These are phyloP conservation scores for Rachycentron canadum DNA, from an alignment of 2,797 vertebrate species.

Conservation along the genomic window DNA sequence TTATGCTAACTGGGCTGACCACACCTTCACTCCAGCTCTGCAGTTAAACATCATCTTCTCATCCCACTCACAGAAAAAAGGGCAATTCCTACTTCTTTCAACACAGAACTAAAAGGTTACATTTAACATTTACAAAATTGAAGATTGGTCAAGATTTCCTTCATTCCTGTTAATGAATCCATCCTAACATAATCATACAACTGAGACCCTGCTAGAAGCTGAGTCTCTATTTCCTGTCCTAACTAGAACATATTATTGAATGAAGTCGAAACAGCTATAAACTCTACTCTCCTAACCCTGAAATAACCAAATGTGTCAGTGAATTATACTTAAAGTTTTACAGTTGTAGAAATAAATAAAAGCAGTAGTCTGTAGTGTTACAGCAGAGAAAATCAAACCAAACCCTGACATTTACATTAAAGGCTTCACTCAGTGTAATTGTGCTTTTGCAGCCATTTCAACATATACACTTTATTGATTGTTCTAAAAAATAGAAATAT, in stretches of 20 bases:
- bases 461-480: background rate
- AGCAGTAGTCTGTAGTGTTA: constrained; percentile 46
- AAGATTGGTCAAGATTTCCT: background rate
- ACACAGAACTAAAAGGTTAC: too few relatives aligned
- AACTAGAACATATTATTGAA: background rate
- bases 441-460: constrained; percentile 15
- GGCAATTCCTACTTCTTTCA: background rate
- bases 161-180: background rate
- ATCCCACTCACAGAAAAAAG: background rate
- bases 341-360: constrained; percentile 59
- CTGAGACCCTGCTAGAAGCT: constrained; percentile 5
- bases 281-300: background rate
- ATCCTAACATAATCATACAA: background rate
- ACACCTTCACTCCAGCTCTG: background rate
- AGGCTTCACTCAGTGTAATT: constrained; percentile 21
- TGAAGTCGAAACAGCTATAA: constrained; percentile 21
- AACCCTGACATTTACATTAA: constrained; percentile 11
- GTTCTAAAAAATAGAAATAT: background rate
- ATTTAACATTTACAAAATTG: too few relatives aligned
- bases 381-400: constrained; percentile 11
- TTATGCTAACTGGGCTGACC: background rate
- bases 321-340: constrained; percentile 15
- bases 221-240: background rate
- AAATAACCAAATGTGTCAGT: background rate
- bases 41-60: background rate